Evolutionary conservation across 2,888 invertebrate species (phyloP).

Genomic region (Cryptus armator): DNA sequence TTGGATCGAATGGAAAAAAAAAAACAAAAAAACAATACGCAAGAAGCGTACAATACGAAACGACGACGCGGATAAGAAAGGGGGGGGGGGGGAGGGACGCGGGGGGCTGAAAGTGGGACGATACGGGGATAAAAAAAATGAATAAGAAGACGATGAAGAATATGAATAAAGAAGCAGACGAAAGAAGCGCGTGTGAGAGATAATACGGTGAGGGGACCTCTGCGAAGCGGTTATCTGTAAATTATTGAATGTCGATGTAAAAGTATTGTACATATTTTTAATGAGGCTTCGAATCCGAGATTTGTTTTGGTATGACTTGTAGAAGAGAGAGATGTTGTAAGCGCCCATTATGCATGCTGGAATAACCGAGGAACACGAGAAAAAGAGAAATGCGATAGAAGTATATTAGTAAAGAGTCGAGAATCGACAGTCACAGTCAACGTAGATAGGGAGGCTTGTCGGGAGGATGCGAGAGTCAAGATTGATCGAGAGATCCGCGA

Average conservation of each 20-base stretch:
- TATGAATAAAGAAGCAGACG: slow-evolving; percentile 49
- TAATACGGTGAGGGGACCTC: slow-evolving; percentile 58
- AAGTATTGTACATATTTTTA: slow-evolving; percentile 81
- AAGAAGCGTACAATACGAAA: not conserved
- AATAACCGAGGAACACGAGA: slow-evolving; percentile 51
- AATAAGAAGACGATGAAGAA: slow-evolving; percentile 22
- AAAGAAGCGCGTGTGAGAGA: slow-evolving; percentile 52
- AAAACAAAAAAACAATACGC: slow-evolving; percentile 12
- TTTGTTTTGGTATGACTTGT: slow-evolving; percentile 55
- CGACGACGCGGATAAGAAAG: not conserved
- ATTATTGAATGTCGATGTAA: slow-evolving; percentile 78
- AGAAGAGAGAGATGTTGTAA: slow-evolving; percentile 40
- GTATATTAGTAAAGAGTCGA: slow-evolving; percentile 10
- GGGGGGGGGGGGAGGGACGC: not conserved
- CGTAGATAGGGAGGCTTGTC: slow-evolving; percentile 41
- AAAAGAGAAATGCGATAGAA: not conserved
- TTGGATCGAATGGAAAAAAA: not conserved
- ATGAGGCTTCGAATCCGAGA: slow-evolving; percentile 71
- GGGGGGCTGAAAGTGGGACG: not conserved
- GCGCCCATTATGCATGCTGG: slow-evolving; percentile 48
- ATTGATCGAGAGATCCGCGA: slow-evolving; percentile 54
- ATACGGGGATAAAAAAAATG: not conserved
- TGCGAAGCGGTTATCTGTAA: slow-evolving; percentile 75
- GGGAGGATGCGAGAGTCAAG: slow-evolving; percentile 46
- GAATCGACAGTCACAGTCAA: slow-evolving; percentile 50